Percentiles rank a stretch among this genome's conserved stretches.
phyloP scores from a whole-genome alignment of 2,113 vertebrate genomes.

The Corvus moneduloides region DNA sequence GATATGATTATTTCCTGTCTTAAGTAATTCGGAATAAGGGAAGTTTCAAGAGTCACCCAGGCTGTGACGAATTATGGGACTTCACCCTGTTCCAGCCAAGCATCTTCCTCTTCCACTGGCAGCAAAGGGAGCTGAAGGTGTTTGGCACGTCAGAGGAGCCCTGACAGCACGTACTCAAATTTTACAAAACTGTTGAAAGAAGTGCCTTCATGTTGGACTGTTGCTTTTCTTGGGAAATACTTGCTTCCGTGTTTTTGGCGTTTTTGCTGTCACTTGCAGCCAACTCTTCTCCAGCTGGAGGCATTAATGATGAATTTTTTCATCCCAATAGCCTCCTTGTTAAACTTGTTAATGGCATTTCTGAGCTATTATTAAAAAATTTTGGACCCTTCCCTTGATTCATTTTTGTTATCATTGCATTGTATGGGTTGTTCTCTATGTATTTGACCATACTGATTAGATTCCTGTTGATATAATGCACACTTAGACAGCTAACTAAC shows the following conservation, averaged over 20 bases:
- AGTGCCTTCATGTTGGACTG: not conserved
- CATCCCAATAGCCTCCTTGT: rapidly evolving
- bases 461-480: not conserved
- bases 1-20: slow-evolving; percentile 50
- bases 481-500: not conserved
- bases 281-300: not conserved
- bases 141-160: not conserved
- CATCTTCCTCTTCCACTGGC: not conserved
- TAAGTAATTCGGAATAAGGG: slow-evolving; percentile 40
- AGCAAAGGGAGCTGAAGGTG: not conserved
- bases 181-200: not conserved
- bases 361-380: not conserved
- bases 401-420: not conserved
- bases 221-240: not conserved
- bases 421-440: not conserved
- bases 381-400: not conserved
- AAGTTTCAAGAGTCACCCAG: slow-evolving; percentile 18
- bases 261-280: not conserved
- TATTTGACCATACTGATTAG: not conserved
- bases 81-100: not conserved
- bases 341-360: not conserved
- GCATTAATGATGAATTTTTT: not conserved
- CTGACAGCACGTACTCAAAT: not conserved
- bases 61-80: not conserved
- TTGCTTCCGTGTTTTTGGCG: not conserved